A percentile compares a stretch with the other conserved stretches of the same genome.
Evolutionary conservation across 2,797 vertebrate species (phyloP).

Genomic region (Serranus cabrilla): DNA sequence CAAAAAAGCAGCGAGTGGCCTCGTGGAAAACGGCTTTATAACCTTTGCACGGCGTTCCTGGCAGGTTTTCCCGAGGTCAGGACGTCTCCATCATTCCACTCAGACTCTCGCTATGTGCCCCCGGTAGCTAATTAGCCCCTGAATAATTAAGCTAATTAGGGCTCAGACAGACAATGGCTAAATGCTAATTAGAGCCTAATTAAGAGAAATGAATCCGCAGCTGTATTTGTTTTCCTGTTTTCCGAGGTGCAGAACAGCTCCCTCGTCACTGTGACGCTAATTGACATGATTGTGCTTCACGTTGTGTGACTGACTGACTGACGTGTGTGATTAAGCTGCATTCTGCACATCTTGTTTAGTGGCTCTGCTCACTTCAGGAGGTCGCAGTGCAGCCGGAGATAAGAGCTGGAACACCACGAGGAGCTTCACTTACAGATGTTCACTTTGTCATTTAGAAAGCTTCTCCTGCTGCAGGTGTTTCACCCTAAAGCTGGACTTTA

Average conservation of each 20-base stretch:
- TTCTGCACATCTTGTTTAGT: slow-evolving; percentile 48
- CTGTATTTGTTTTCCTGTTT: slow-evolving; percentile 74
- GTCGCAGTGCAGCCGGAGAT: slow-evolving; percentile 23
- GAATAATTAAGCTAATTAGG: slow-evolving; percentile 82
- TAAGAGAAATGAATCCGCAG: slow-evolving; percentile 77
- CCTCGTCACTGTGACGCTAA: slow-evolving; percentile 61
- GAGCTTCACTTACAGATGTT: neutral
- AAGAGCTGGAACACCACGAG: too few species aligned
- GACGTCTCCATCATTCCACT: slow-evolving; percentile 69
- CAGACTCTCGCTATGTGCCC: slow-evolving; percentile 58
- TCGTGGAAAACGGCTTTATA: neutral
- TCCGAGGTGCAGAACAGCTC: slow-evolving; percentile 65
- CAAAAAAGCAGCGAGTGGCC: too few species aligned
- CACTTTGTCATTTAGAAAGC: neutral
- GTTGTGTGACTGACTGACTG: slow-evolving; percentile 58
- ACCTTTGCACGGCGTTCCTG: slow-evolving; percentile 27
- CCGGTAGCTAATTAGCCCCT: slow-evolving; percentile 71
- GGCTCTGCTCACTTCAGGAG: slow-evolving; percentile 20
- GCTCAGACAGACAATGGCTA: slow-evolving; percentile 79
- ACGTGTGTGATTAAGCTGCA: slow-evolving; percentile 34
- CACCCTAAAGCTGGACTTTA: neutral
- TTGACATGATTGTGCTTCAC: slow-evolving; percentile 62
- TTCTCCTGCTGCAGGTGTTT: neutral
- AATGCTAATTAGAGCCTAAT: slow-evolving; percentile 81
- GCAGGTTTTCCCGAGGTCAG: slow-evolving; percentile 56